Evolutionary conservation across 2,113 vertebrate species (phyloP).

Genomic region (Cettia cetti): DNA sequence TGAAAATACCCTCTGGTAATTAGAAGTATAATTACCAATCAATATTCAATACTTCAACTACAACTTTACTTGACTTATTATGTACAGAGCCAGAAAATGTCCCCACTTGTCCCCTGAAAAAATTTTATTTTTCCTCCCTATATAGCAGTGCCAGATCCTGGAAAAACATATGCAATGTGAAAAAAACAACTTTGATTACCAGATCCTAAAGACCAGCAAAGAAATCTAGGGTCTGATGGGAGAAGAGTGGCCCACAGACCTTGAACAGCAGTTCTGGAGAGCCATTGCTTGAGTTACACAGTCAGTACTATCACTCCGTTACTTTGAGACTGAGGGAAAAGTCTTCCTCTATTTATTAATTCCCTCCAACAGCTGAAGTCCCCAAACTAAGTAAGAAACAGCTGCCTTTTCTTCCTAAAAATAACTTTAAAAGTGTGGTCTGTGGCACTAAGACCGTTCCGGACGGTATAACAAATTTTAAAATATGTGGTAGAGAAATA

Average conservation of each 20-base stretch:
- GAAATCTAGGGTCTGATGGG: background rate
- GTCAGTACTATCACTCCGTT: background rate
- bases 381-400: background rate
- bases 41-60: background rate
- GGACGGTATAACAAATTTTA: background rate
- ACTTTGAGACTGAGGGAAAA: background rate
- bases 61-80: background rate
- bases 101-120: background rate
- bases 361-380: background rate
- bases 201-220: background rate
- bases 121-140: background rate
- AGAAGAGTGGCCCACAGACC: background rate
- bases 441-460: background rate
- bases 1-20: background rate
- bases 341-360: background rate
- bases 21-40: background rate
- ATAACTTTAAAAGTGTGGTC: background rate
- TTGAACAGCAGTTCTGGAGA: background rate
- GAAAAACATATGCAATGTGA: rapidly evolving
- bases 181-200: background rate
- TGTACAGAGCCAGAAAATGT: background rate
- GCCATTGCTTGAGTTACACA: background rate
- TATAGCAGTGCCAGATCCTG: background rate
- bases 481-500: background rate
- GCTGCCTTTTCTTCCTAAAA: background rate